Conservation (phyloP, 2,797 vertebrate species). For the Acestrorhynchus altus region DNA sequence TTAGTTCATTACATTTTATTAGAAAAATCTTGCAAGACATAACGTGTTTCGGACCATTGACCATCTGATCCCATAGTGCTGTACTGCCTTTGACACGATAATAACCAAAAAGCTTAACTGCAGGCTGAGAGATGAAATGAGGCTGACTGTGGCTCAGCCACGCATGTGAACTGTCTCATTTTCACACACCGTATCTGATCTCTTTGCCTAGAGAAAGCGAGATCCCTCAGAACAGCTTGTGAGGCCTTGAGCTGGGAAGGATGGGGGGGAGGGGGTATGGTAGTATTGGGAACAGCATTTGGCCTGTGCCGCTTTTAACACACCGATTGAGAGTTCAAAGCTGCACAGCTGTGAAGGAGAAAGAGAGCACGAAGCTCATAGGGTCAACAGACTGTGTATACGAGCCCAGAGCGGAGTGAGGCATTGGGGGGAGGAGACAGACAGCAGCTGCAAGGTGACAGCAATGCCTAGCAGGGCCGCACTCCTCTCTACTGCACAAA, state of each 20-base stretch:
- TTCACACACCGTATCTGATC: slow-evolving; percentile 55
- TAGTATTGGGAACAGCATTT: slow-evolving; percentile 49
- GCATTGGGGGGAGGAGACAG: slow-evolving; percentile 66
- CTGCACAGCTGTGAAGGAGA: slow-evolving; percentile 71
- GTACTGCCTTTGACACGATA: background rate
- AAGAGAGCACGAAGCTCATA: slow-evolving; percentile 48
- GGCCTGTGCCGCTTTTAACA: slow-evolving; percentile 68
- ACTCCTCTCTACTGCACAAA: slow-evolving; percentile 63
- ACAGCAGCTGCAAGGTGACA: slow-evolving; percentile 75
- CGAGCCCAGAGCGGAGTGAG: slow-evolving; percentile 21
- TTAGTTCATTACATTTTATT: background rate
- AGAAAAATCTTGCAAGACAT: slow-evolving; percentile 6
- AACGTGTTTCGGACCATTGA: background rate
- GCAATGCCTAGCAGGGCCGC: slow-evolving; percentile 64
- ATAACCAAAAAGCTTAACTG: slow-evolving; percentile 18
- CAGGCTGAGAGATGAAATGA: slow-evolving; percentile 23
- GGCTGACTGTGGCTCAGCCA: slow-evolving; percentile 35
- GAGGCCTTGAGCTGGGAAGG: slow-evolving; percentile 50
- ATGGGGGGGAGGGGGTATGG: background rate
- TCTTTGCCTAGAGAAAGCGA: slow-evolving; percentile 38
- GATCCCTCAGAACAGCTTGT: slow-evolving; percentile 62
- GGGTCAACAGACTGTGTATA: slow-evolving; percentile 60
- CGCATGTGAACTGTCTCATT: slow-evolving; percentile 52
- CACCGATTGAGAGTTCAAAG: slow-evolving; percentile 68
- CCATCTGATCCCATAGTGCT: background rate